These are phyloP conservation scores for Carollia perspicillata DNA, from an alignment of 2,113 vertebrate genomes.

Conservation along the genomic window DNA sequence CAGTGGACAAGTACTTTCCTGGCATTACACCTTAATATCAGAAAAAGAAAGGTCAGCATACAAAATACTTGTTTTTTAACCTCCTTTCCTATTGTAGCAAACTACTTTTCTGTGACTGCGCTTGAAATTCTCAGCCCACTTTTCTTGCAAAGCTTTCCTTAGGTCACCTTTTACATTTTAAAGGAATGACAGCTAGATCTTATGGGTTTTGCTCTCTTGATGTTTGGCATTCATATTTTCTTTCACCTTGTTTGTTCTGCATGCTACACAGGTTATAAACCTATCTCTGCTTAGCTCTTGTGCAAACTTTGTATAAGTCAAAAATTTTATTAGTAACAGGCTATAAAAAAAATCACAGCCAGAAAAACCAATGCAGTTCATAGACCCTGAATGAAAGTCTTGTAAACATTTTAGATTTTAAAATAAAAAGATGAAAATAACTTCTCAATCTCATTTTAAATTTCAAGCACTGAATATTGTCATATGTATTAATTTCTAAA, in stretches of 20 bases:
- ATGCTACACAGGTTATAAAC: background rate
- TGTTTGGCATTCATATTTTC: background rate
- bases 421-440: background rate
- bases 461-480: background rate
- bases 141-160: constrained; percentile 6
- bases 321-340: background rate
- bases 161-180: background rate
- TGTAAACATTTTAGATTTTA: background rate
- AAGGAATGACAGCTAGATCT: background rate
- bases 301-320: background rate
- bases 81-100: constrained; percentile 1
- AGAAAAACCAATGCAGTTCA: background rate
- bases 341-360: background rate
- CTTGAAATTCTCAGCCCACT: background rate
- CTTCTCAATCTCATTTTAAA: constrained; percentile 6
- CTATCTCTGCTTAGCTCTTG: background rate
- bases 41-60: background rate
- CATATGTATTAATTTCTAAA: background rate
- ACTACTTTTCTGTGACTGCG: background rate
- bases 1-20: background rate
- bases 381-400: background rate
- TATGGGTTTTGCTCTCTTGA: background rate
- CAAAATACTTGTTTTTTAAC: background rate
- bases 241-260: background rate
- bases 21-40: background rate